phyloP scores from a whole-genome alignment of 2,888 invertebrate species.

The Acholoe squamosa region DNA sequence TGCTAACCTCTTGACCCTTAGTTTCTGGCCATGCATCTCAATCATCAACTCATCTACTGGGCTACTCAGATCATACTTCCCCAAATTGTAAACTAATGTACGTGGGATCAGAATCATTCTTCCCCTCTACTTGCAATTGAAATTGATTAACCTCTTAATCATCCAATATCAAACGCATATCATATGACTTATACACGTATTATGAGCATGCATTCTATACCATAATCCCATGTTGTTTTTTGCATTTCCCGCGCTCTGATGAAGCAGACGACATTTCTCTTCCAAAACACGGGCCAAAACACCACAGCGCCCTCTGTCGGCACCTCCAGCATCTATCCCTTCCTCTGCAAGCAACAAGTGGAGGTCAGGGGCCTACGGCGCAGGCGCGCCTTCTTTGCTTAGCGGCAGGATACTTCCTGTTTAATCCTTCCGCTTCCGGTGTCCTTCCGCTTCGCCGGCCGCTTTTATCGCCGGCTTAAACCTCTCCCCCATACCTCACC shows the following conservation, averaged over 20 bases:
- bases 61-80: too few species aligned
- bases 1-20: too few species aligned
- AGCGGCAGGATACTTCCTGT: conserved; percentile 37
- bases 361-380: conserved; percentile 22
- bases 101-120: too few species aligned
- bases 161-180: too few species aligned
- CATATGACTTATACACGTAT: too few species aligned
- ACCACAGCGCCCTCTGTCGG: neutral
- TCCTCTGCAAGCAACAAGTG: conserved; percentile 21
- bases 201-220: too few species aligned
- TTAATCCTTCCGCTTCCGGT: conserved; percentile 37
- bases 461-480: conserved; percentile 21
- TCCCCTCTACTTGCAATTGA: too few species aligned
- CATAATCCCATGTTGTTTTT: neutral
- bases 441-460: neutral
- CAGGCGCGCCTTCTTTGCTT: neutral
- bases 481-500: conserved; percentile 1
- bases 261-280: conserved; percentile 21
- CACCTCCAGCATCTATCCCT: neutral
- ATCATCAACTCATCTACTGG: too few species aligned
- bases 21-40: too few species aligned
- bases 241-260: neutral
- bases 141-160: too few species aligned
- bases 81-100: too few species aligned
- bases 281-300: neutral